Conservation (phyloP, 2,113 vertebrate species). For the Physeter macrocephalus region DNA sequence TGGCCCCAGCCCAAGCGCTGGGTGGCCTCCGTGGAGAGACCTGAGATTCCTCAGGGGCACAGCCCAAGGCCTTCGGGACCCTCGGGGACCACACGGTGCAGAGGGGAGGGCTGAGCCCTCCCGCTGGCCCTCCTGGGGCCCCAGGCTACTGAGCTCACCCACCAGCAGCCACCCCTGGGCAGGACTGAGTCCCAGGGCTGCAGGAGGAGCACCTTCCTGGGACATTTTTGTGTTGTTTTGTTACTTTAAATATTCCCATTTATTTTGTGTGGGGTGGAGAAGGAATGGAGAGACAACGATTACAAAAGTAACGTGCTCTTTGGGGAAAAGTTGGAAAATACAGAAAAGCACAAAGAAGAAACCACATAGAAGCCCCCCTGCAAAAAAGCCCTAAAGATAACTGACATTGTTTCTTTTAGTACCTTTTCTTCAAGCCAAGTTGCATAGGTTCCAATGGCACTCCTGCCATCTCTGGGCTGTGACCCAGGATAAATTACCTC, state of each 20-base stretch:
- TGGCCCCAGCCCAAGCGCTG: neutral
- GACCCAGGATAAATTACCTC: neutral
- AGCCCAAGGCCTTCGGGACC: neutral
- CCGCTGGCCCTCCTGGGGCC: neutral
- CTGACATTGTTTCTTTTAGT: neutral
- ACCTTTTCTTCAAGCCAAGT: neutral
- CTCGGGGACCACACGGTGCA: neutral
- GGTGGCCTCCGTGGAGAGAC: neutral
- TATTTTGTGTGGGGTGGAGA: neutral
- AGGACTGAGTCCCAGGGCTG: neutral
- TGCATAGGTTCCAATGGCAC: neutral
- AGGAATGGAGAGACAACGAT: neutral
- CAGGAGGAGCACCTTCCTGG: neutral
- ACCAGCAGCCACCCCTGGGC: too few relatives aligned
- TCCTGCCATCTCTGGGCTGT: neutral
- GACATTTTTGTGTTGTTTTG: neutral
- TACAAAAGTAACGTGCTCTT: neutral
- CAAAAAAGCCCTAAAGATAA: neutral
- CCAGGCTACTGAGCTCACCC: neutral
- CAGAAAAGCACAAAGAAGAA: neutral
- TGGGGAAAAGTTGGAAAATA: neutral
- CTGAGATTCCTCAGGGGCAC: neutral
- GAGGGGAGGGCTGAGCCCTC: neutral
- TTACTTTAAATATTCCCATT: neutral
- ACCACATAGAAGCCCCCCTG: neutral